Percentiles rank a stretch among this genome's conserved stretches.
phyloP scores from a whole-genome alignment of 1,140 invertebrate species.

The Drosophila serrata region DNA sequence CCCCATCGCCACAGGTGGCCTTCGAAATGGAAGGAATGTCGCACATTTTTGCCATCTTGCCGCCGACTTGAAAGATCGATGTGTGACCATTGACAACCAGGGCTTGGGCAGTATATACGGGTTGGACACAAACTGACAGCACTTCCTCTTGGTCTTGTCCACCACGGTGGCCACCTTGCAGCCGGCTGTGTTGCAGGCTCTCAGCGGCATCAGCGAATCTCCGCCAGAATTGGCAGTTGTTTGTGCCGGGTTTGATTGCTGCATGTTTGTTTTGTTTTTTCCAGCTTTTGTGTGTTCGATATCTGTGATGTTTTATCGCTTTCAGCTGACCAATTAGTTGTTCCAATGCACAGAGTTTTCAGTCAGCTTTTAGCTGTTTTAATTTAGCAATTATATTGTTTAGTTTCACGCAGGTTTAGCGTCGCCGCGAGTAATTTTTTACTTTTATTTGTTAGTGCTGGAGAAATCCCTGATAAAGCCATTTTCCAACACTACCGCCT shows the following conservation, averaged over 20 bases:
- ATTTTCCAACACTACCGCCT: neutral
- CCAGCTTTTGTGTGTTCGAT: too few relatives aligned
- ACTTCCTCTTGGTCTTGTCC: slow-evolving; percentile 70
- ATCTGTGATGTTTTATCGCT: too few relatives aligned
- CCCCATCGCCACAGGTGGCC: neutral
- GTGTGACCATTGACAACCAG: slow-evolving; percentile 65
- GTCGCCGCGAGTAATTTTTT: neutral
- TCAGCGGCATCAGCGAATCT: slow-evolving; percentile 21
- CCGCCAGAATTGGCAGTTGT: slow-evolving; percentile 5
- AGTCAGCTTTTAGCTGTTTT: neutral
- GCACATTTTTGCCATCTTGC: slow-evolving; percentile 61
- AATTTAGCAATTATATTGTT: neutral
- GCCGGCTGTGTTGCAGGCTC: slow-evolving; percentile 51
- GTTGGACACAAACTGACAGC: slow-evolving; percentile 56
- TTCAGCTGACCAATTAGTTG: neutral
- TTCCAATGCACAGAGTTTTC: neutral
- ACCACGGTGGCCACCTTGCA: slow-evolving; percentile 60
- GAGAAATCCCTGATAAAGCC: neutral
- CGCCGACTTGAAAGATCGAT: slow-evolving; percentile 67
- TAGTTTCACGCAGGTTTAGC: neutral
- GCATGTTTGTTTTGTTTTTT: neutral
- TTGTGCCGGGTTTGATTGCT: neutral
- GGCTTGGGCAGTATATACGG: slow-evolving; percentile 68
- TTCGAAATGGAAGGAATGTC: slow-evolving; percentile 48
- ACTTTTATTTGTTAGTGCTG: neutral